Base-by-base conservation (phyloP, 1,140 invertebrate species). In the Schlechtendalia chinensis region DNA sequence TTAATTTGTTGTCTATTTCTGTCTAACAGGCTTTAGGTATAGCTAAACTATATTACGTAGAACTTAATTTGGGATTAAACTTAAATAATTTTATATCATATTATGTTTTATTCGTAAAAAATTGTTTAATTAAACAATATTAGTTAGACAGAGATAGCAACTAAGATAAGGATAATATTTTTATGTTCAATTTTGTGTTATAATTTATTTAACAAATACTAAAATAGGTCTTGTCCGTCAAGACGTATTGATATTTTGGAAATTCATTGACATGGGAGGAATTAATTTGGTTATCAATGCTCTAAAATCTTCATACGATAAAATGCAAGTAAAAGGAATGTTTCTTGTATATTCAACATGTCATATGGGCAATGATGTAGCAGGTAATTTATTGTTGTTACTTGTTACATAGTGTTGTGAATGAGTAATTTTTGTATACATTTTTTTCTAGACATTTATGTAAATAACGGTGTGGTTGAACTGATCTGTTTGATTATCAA, bases 301-400 rank as follows among this genome's bases (percentile, higher is more conserved):
- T 1, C n/a, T 79, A 12, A 79, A 63, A 61, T n/a, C 75, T 14
- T 29, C 22, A 17, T 45, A 3, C 47, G 22, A 63, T 29, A 79
- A 63, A 47, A 63, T 79, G 39, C 47, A 50, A 32, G 27, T 61
- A 10, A 79, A 79, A 50, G 39, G 58, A 2, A 24, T n/a, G 10
- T 79, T 79, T 29, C 19, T 79, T 3, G n/a, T 79, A n/a, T 79
- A 27, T 19, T 63, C 58, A 14, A 79, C 75, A 27, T 79, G 58
- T 29, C 39, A 50, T n/a, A 29, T 79, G 75, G 75, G 58, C 11
- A 63, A 63, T 24, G 75, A 61, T 32, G 12, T 79, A 61, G 58
- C 45, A 3, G 75, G 75, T 79, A 47, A 47, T 14, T 47, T 63
- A 32, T 10, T 5, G 6, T 29, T 72, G 3, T n/a, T 32, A 69